A percentile compares a stretch with the other conserved stretches of the same genome.
phyloP scores from a whole-genome alignment of 2,113 vertebrate genomes.

The Gnathonemus longibarbis region DNA sequence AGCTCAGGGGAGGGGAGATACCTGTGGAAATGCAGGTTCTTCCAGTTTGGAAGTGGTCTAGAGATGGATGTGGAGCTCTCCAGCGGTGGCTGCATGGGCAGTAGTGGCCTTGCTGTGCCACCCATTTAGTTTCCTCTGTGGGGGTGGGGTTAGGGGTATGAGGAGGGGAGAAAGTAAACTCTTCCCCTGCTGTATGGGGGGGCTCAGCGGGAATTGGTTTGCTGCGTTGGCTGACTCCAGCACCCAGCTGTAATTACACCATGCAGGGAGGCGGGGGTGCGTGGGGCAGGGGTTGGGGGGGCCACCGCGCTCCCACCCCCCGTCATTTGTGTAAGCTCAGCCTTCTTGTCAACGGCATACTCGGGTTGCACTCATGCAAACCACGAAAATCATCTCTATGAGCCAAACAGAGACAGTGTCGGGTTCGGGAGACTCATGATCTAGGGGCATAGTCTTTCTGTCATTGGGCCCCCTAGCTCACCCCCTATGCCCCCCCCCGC shows the following conservation, averaged over 20 bases:
- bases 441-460: slow-evolving; percentile 35
- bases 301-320: slow-evolving; percentile 57
- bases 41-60: background rate
- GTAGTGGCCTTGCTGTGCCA: background rate
- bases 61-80: background rate
- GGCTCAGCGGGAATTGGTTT: slow-evolving; percentile 76
- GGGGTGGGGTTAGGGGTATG: background rate
- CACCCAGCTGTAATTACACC: slow-evolving; percentile 82
- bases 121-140: background rate
- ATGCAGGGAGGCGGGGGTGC: slow-evolving; percentile 68
- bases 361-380: slow-evolving; percentile 65
- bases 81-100: background rate
- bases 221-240: slow-evolving; percentile 75
- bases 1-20: background rate
- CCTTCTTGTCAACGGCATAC: slow-evolving; percentile 68
- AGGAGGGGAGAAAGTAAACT: slow-evolving; percentile 56
- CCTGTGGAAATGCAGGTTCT: background rate
- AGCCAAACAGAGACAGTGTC: slow-evolving; percentile 66
- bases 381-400: slow-evolving; percentile 71
- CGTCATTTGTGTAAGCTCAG: slow-evolving; percentile 76
- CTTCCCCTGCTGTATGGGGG: slow-evolving; percentile 44
- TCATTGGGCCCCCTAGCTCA: slow-evolving; percentile 38
- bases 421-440: slow-evolving; percentile 43
- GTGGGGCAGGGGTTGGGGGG: slow-evolving; percentile 62
- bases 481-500: slow-evolving; percentile 20